Conservation (phyloP, 92 coral and sea anemone species). For the Porites rus region DNA sequence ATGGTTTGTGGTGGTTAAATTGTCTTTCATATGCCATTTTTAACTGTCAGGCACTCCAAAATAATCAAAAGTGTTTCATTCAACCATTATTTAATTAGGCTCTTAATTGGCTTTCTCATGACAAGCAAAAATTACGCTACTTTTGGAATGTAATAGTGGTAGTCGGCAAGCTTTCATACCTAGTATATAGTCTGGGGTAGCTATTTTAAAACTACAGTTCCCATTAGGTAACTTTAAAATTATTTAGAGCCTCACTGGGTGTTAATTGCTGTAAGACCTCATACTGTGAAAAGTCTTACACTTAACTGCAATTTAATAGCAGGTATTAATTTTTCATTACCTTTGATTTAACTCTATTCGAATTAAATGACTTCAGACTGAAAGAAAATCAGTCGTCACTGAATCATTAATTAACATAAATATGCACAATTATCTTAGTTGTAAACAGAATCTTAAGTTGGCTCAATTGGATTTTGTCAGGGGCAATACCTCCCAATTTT, state of each 20-base stretch:
- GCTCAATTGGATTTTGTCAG: too few species aligned
- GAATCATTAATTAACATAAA: too few species aligned
- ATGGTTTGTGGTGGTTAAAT: background rate
- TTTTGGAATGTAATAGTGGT: background rate
- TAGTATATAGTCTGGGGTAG: background rate
- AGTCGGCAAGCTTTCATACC: background rate
- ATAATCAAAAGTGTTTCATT: background rate
- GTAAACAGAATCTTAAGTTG: too few species aligned
- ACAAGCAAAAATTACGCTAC: background rate
- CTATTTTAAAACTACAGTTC: background rate
- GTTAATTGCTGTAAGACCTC: background rate
- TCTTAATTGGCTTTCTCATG: background rate
- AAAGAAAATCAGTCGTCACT: too few species aligned
- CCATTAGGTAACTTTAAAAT: background rate
- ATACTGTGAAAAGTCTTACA: background rate
- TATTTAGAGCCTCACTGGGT: background rate
- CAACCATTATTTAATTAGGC: background rate
- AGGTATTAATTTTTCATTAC: background rate
- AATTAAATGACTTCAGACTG: too few species aligned
- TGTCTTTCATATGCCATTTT: background rate
- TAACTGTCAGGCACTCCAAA: background rate
- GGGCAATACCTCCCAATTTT: too few species aligned
- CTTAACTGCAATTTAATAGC: background rate
- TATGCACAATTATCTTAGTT: too few species aligned
- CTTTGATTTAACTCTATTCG: too few species aligned